Evolutionary conservation across 2,797 vertebrate species (phyloP).

Genomic region (Scleropages formosus): DNA sequence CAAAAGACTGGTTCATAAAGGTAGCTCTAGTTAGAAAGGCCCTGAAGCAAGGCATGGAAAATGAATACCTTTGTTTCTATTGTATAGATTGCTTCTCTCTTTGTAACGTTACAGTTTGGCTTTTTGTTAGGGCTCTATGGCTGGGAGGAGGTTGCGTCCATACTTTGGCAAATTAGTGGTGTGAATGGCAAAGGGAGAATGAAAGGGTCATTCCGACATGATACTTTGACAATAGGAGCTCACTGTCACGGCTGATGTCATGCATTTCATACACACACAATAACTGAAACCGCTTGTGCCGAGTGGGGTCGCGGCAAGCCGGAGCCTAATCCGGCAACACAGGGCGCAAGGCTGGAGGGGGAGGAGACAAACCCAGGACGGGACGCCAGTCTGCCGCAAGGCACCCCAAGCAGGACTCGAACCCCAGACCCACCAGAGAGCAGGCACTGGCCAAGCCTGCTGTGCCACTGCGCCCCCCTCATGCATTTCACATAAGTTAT

Average conservation of each 20-base stretch:
- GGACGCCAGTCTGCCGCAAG: no score
- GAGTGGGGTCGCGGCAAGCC: no score
- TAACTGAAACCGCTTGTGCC: no score
- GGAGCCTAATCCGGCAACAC: no score
- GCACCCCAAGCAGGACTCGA: no score
- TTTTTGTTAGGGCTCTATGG: not conserved
- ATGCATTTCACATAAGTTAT: not conserved
- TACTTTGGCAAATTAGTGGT: slow-evolving; percentile 8
- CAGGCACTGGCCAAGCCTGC: no score
- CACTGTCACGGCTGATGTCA: slow-evolving; percentile 10
- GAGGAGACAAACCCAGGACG: no score
- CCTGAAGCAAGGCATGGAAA: slow-evolving; percentile 20
- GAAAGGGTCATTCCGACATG: not conserved
- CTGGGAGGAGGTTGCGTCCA: not conserved
- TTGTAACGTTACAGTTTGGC: slow-evolving; percentile 12
- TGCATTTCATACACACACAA: not conserved
- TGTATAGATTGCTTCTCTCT: not conserved
- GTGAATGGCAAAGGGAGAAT: slow-evolving; percentile 9
- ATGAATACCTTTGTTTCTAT: slow-evolving; percentile 29
- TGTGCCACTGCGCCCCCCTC: no score
- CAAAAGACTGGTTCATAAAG: not conserved
- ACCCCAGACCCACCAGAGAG: no score
- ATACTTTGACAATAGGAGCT: not conserved
- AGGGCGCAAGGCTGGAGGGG: no score
- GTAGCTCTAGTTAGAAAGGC: not conserved